These are phyloP conservation scores for Polypterus senegalus DNA, from an alignment of 2,113 vertebrate genomes.

Conservation along the genomic window DNA sequence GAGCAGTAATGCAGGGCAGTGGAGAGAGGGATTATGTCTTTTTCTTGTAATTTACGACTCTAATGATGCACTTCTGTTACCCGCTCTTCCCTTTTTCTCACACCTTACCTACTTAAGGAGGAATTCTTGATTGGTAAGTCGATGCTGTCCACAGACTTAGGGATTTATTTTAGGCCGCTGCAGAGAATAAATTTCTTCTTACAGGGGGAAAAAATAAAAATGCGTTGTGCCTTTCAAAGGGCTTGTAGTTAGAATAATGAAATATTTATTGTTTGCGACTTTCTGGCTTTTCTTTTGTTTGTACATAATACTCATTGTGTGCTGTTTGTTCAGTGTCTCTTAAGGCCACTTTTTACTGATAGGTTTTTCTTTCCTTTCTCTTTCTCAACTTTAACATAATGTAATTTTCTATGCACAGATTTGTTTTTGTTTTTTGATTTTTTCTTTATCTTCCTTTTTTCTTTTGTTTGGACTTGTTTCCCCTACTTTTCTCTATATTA, in stretches of 20 bases:
- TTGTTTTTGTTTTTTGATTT: conserved; percentile 28
- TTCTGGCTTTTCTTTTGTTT: conserved; percentile 48
- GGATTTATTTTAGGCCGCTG: conserved; percentile 85
- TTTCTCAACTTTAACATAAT: conserved; percentile 34
- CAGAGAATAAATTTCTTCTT: conserved; percentile 56
- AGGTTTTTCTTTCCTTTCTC: conserved; percentile 45
- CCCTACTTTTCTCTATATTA: conserved; percentile 19
- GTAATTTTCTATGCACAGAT: conserved; percentile 45
- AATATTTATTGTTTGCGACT: conserved; percentile 57
- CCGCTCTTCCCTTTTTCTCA: conserved; percentile 99
- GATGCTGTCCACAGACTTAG: conserved; percentile 93
- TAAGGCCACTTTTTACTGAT: conserved; percentile 39
- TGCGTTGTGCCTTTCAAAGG: conserved; percentile 68
- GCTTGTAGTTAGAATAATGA: conserved; percentile 59
- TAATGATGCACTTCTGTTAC: conserved; percentile 98
- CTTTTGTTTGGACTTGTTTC: conserved; percentile 41
- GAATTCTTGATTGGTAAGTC: conserved; percentile 99
- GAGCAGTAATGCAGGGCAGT: conserved; percentile 31
- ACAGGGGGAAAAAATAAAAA: conserved; percentile 44
- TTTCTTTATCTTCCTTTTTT: conserved; percentile 24
- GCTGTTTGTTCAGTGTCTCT: conserved; percentile 58
- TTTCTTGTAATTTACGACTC: conserved; percentile 94
- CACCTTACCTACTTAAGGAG: conserved; percentile 99
- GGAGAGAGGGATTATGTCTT: conserved; percentile 85
- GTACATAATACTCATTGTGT: conserved; percentile 51